These are phyloP conservation scores for Palythoa caribaeorum DNA, from an alignment of 92 coral and sea anemone genomes.

Conservation along the genomic window DNA sequence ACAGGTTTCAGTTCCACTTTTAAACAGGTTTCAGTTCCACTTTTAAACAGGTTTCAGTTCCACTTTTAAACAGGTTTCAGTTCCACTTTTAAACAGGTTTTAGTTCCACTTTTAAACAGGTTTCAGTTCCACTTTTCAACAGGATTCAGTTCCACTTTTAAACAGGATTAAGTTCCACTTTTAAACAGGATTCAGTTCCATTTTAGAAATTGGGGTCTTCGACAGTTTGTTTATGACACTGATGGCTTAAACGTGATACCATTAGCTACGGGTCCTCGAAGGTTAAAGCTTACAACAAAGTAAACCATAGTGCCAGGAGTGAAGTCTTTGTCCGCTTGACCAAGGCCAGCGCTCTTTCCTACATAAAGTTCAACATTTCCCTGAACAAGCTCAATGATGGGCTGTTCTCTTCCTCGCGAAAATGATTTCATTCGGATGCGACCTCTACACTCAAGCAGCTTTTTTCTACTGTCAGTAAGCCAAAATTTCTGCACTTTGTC, in stretches of 20 bases:
- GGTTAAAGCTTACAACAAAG: conserved; percentile 89
- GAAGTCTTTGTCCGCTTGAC: conserved; percentile 76
- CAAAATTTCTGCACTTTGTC: conserved; percentile 63
- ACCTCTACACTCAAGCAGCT: conserved; percentile 84
- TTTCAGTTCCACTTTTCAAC: too few relatives aligned
- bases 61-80: too few relatives aligned
- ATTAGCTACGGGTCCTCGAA: conserved; percentile 85
- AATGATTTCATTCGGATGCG: conserved; percentile 64
- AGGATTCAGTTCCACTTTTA: too few relatives aligned
- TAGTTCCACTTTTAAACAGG: too few relatives aligned
- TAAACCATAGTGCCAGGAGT: conserved; percentile 77
- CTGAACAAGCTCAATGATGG: conserved; percentile 78
- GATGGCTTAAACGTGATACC: conserved; percentile 83
- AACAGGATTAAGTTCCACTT: too few relatives aligned
- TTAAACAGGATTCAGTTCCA: background rate
- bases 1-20: too few relatives aligned
- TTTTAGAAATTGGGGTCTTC: background rate
- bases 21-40: too few relatives aligned
- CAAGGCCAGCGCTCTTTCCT: conserved; percentile 85
- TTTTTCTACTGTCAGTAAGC: conserved; percentile 67
- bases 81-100: too few relatives aligned
- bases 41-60: too few relatives aligned
- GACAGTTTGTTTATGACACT: background rate
- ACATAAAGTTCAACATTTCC: conserved; percentile 87
- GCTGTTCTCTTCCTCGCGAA: conserved; percentile 55